Conservation (phyloP, 1,140 invertebrate genomes). For the Coboldia fuscipes region DNA sequence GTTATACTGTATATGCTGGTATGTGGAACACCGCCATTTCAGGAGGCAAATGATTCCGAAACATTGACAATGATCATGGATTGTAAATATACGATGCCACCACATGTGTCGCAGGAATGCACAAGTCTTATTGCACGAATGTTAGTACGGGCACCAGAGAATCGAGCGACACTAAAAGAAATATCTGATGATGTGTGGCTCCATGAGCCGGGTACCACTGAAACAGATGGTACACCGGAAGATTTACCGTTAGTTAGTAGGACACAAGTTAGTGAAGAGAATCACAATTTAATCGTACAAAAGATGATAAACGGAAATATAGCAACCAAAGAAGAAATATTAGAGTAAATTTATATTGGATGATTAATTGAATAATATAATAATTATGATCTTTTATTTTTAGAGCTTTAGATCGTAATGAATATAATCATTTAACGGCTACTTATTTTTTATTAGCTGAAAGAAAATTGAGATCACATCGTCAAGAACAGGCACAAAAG, state of each 20-base stretch:
- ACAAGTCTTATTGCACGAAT: constrained; percentile 70
- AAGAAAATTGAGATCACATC: constrained; percentile 55
- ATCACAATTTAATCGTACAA: constrained; percentile 78
- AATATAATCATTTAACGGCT: constrained; percentile 96
- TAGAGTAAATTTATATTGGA: constrained; percentile 36
- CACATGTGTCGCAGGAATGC: constrained; percentile 70
- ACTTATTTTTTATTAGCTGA: constrained; percentile 96
- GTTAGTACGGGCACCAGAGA: constrained; percentile 81
- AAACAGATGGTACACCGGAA: constrained; percentile 25
- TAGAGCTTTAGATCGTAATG: constrained; percentile 82
- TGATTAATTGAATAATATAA: not conserved
- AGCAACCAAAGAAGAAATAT: constrained; percentile 80
- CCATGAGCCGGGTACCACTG: constrained; percentile 19
- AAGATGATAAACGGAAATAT: constrained; percentile 94
- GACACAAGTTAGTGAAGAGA: constrained; percentile 74
- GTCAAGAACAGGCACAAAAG: constrained; percentile 34
- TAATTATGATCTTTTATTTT: constrained; percentile 11
- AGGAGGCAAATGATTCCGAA: constrained; percentile 98
- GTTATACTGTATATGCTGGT: constrained; percentile 98
- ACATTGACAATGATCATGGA: constrained; percentile 99
- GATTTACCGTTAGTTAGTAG: constrained; percentile 57
- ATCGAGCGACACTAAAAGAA: constrained; percentile 67
- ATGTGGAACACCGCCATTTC: constrained; percentile 90
- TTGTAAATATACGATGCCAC: constrained; percentile 89
- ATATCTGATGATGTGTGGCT: constrained; percentile 83